Percentiles rank a stretch among this genome's conserved stretches.
Conservation (phyloP, 1,140 invertebrate genomes). For the Phthorimaea operculella region DNA sequence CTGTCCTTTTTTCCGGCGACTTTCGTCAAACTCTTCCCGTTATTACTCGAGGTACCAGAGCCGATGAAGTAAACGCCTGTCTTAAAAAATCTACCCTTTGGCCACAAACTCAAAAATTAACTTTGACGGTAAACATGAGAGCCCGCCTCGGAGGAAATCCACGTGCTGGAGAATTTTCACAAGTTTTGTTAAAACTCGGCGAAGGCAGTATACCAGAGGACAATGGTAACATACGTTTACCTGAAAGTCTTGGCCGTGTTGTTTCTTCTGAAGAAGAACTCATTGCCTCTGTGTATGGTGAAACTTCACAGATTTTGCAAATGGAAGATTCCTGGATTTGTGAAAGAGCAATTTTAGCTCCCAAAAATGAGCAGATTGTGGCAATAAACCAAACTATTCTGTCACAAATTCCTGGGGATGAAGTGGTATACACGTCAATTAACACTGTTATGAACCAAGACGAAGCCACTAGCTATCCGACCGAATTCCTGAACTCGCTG, state of each 20-base stretch:
- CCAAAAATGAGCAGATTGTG: constrained; percentile 21
- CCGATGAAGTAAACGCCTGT: constrained; percentile 21
- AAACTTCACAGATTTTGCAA: constrained; percentile 22
- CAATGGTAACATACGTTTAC: constrained; percentile 3
- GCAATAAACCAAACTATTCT: constrained; percentile 13
- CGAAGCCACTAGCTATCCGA: constrained; percentile 22
- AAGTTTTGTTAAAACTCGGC: constrained; percentile 38
- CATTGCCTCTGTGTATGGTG: constrained; percentile 21
- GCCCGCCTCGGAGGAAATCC: constrained; percentile 14
- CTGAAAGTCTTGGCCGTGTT: constrained; percentile 4
- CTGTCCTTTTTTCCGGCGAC: constrained; percentile 42
- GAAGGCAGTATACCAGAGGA: constrained; percentile 31
- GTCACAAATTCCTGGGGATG: constrained; percentile 20
- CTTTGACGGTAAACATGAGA: constrained; percentile 43
- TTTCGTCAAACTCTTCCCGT: constrained; percentile 27
- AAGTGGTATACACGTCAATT: constrained; percentile 19
- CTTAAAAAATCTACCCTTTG: constrained; percentile 58
- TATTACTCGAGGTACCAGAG: constrained; percentile 22
- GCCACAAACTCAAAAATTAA: constrained; percentile 37
- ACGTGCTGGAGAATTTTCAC: constrained; percentile 23
- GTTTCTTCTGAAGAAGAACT: constrained; percentile 5
- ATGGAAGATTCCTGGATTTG: constrained; percentile 35
- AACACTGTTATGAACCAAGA: constrained; percentile 22
- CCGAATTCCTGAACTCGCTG: constrained; percentile 22
- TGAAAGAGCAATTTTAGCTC: constrained; percentile 38